These are phyloP conservation scores for Machaerirhynchus nigripectus DNA, from an alignment of 2,113 vertebrate species.

Conservation along the genomic window DNA sequence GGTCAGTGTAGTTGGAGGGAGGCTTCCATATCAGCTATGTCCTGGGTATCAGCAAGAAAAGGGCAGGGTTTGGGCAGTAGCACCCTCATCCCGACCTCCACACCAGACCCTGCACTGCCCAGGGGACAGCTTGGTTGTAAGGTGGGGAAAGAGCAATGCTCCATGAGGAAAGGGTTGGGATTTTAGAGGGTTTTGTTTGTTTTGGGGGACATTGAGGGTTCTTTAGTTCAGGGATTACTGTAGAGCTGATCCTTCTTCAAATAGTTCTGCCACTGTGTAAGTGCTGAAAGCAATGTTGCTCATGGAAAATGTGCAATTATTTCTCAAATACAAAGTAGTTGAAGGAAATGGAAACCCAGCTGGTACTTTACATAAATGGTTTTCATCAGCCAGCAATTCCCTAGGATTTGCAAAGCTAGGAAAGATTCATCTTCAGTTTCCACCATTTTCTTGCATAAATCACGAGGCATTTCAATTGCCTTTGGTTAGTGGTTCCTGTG, in stretches of 20 bases:
- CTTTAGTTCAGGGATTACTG: conserved; percentile 45
- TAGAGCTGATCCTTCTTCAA: conserved; percentile 68
- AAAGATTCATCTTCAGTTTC: conserved; percentile 47
- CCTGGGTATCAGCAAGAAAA: not conserved
- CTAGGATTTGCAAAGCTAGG: conserved; percentile 66
- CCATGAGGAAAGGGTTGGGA: not conserved
- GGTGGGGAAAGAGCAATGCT: not conserved
- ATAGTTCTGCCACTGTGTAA: conserved; percentile 9
- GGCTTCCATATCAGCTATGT: conserved; percentile 30
- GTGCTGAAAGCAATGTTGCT: not conserved
- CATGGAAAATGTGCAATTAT: conserved; percentile 60
- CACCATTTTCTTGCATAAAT: conserved; percentile 3
- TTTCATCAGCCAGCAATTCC: conserved; percentile 50
- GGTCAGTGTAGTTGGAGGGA: conserved; percentile 64
- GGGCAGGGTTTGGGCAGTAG: not conserved
- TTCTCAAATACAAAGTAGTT: conserved; percentile 22
- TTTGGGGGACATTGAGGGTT: not conserved
- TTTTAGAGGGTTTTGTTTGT: not conserved
- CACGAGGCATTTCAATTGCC: not conserved
- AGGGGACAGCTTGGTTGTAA: not conserved
- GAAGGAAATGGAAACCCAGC: conserved; percentile 54
- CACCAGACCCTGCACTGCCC: not conserved
- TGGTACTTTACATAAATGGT: conserved; percentile 58
- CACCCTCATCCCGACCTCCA: fast-evolving
- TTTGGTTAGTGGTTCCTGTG: conserved; percentile 12